Base-by-base conservation (phyloP, 2,113 vertebrate species). In the Colossoma macropomum region DNA sequence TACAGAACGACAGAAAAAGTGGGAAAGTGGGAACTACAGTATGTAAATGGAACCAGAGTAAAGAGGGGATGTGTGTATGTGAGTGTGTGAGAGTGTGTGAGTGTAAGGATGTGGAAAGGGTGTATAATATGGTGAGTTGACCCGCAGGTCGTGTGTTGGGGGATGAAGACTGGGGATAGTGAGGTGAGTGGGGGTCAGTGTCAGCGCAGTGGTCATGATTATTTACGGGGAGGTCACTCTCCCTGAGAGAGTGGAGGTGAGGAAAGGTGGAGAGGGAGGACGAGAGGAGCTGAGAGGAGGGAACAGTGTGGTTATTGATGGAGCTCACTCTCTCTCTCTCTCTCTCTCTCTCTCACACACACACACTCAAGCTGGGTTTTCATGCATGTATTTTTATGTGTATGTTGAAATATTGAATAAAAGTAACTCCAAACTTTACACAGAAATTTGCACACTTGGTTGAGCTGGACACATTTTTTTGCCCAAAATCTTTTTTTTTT, bases 151-250 rank as follows among this genome's bases (percentile, higher is more conserved):
- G 69, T 84, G 84, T 86, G 83, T 87, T 84, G 81, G 70, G 87
- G 78, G 79, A 84, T 66, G n/a, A 82, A 75, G 74, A 56, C 75
- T 72, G 77, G 85, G 89, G 83, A 83, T 88, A 86, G 81, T 80
- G 76, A 71, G 82, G 60, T 72, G 45, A 79, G 52, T 28, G 59
- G 15, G 85, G 80, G 77, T 71, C 73, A 71, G 62, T 81, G 72
- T 75, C 79, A 77, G 78, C 93, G 88, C 93, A 91, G 94, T 94
- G 93, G 94, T 94, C 93, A 93, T 95, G 93, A 94, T 94, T 93
- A 93, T 88, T 85, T 79, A 83, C 84, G 85, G 83, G 79, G 92
- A 92, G 93, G 92, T 96, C 92, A 87, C 83, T 92, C 91, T 95
- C 93, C 90, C 85, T 94, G 92, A 88, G 84, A 89, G 75, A 92